Percentiles rank a stretch among this genome's conserved stretches.
Conservation (phyloP, 2,113 vertebrate genomes). For the Callopanchax toddi region DNA sequence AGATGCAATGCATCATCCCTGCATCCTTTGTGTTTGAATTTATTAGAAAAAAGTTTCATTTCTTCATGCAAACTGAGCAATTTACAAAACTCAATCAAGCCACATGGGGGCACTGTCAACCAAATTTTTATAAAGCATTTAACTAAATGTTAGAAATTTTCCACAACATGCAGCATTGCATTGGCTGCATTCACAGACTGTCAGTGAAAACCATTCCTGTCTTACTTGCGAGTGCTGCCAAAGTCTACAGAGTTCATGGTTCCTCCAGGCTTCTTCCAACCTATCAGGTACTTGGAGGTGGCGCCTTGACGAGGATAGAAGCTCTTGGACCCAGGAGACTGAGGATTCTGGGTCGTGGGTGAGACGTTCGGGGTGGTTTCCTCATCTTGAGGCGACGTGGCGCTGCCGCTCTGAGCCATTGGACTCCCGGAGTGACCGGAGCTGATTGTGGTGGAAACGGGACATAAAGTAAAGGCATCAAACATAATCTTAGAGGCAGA, state of each 20-base stretch:
- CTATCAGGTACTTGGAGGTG: conserved; percentile 97
- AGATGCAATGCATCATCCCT: too few relatives aligned
- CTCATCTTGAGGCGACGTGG: conserved; percentile 90
- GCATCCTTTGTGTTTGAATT: too few relatives aligned
- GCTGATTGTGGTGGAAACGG: conserved; percentile 73
- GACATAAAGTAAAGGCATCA: not conserved
- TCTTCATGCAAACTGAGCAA: not conserved
- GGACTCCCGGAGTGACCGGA: conserved; percentile 86
- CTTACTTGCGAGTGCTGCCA: conserved; percentile 97
- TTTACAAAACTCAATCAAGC: conserved; percentile 7
- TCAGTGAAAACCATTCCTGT: not conserved
- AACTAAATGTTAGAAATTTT: not conserved
- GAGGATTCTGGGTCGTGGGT: conserved; percentile 84
- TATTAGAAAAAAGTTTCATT: not conserved
- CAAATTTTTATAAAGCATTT: not conserved
- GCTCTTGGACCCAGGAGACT: conserved; percentile 89
- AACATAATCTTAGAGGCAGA: too few relatives aligned
- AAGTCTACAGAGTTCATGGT: conserved; percentile 99
- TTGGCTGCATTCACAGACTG: conserved; percentile 7
- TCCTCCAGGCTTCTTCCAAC: conserved; percentile 98
- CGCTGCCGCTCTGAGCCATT: conserved; percentile 48
- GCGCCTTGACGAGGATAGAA: conserved; percentile 98
- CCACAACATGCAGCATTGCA: conserved; percentile 1
- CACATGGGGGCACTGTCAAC: conserved; percentile 63
- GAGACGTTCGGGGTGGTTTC: conserved; percentile 78